Percentiles rank a stretch among this genome's conserved stretches.
Conservation (phyloP, 2,888 invertebrate genomes). For the Prosapia bicincta region DNA sequence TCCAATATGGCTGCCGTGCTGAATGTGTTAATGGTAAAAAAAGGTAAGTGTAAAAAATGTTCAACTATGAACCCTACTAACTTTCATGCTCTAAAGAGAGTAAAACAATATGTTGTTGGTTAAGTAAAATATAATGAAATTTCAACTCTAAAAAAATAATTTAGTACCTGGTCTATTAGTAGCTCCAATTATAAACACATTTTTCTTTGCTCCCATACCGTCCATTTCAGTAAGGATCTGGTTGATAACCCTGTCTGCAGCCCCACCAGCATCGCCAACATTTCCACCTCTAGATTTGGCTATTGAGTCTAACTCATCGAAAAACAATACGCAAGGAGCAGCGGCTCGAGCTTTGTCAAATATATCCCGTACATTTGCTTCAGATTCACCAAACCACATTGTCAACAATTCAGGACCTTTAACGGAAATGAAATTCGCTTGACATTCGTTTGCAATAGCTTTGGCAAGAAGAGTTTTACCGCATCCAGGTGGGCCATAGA, state of each 20-base stretch:
- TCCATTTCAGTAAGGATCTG: slow-evolving; percentile 99
- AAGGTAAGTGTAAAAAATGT: background rate
- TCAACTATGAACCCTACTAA: background rate
- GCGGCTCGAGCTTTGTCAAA: slow-evolving; percentile 99
- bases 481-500: slow-evolving; percentile 98
- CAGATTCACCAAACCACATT: slow-evolving; percentile 99
- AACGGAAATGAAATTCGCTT: slow-evolving; percentile 99
- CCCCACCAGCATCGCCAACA: slow-evolving; percentile 96
- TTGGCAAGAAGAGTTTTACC: slow-evolving; percentile 93
- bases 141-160: background rate
- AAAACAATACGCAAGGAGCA: slow-evolving; percentile 98
- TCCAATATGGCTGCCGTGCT: no score
- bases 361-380: slow-evolving; percentile 98
- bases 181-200: slow-evolving; percentile 98
- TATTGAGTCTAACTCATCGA: slow-evolving; percentile 99
- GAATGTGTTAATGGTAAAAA: background rate
- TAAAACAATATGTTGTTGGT: no score
- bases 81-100: background rate
- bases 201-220: slow-evolving; percentile 99
- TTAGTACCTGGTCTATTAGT: slow-evolving; percentile 70
- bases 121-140: no score
- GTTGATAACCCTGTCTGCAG: slow-evolving; percentile 98
- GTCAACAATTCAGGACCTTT: slow-evolving; percentile 97
- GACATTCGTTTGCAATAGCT: slow-evolving; percentile 99
- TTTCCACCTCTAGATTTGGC: slow-evolving; percentile 98